Evolutionary conservation across 92 coral and sea anemone genomes (phyloP), one percentile per base, ranked within the genome.

Genomic region (Phenganax subtilis): DNA sequence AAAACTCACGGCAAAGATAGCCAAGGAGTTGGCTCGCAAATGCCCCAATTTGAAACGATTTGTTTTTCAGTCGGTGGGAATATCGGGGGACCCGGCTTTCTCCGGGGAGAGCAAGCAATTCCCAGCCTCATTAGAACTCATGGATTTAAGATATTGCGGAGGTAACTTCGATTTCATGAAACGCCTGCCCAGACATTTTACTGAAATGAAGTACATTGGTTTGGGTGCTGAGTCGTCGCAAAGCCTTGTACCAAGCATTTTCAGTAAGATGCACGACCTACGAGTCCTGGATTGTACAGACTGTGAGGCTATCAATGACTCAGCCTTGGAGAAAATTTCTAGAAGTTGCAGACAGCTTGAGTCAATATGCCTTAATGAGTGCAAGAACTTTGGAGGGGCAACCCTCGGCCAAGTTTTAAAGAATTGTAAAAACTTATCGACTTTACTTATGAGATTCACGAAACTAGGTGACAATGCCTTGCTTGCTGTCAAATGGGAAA

Each of bases 131-230:
- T 84, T 96, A 31, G 99, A 96, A 70, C 87, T 96, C 31, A 89
- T 96, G 97, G 99, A 96, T 86, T 81, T 96, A 58, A 86, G 99
- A 71, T 92, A 92, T 77, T 96, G 97, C 57, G 89, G 96, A 96
- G 99, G 99, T 17, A 90, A 96, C 77, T 96, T 96, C 79, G 86
- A 90, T 72, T 96, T 96, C 82, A 96, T 96, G 97, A 89, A 93
- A 60, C 87, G 97, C 57, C 86, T 96, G 54, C 99, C 99, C 57
- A 85, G 99, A 63, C 99, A 96, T 96, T 96, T 96, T 82, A 92
- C 99, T 3, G 88, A 90, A 55, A 90, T 96, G 91, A 96, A 90
- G 81, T 96, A 88, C 75, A 88, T 96, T 56, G 99, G 99, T 9
- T 83, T 96, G 29, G 99, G 99, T 53, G 88, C 90, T 77, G 96